phyloP scores from a whole-genome alignment of 2,888 invertebrate genomes.

The Caenorhabditis sulstoni region DNA sequence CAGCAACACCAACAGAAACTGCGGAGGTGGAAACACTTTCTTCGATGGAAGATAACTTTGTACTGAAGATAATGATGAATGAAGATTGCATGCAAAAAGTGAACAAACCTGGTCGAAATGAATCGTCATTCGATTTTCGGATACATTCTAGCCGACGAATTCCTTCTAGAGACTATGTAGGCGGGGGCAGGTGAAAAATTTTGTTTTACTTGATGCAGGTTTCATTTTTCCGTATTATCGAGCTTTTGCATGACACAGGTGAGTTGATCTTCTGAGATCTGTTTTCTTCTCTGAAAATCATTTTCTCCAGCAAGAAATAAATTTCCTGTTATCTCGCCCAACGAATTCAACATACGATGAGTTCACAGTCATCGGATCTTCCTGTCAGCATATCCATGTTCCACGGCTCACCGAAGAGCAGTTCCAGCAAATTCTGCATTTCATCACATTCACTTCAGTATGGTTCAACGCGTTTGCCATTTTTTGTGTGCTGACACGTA shows the following conservation, averaged over 20 bases:
- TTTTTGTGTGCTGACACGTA: slow-evolving; percentile 15
- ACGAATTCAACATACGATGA: slow-evolving; percentile 37
- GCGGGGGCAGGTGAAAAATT: too few relatives aligned
- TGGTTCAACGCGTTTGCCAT: slow-evolving; percentile 11
- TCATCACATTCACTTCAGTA: slow-evolving; percentile 17
- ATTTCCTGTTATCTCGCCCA: slow-evolving; percentile 13
- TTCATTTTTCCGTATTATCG: background rate
- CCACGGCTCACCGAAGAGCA: slow-evolving; percentile 1
- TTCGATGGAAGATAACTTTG: slow-evolving; percentile 22
- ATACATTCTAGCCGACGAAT: too few relatives aligned
- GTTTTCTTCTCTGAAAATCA: too few relatives aligned
- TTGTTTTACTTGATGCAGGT: too few relatives aligned
- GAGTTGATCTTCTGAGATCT: too few relatives aligned
- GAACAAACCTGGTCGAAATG: too few relatives aligned
- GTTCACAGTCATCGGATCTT: slow-evolving; percentile 37
- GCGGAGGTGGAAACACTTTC: slow-evolving; percentile 39
- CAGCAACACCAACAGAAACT: slow-evolving; percentile 52
- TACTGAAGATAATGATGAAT: too few relatives aligned
- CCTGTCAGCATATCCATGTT: slow-evolving; percentile 49
- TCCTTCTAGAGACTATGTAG: too few relatives aligned
- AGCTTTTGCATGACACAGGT: background rate
- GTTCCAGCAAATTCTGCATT: slow-evolving; percentile 3
- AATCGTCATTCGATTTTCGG: too few relatives aligned
- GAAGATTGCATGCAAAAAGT: too few relatives aligned
- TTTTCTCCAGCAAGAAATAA: slow-evolving; percentile 16